A percentile compares a stretch with the other conserved stretches of the same genome.
These are phyloP conservation scores for Helogale parvula DNA, from an alignment of 2,113 vertebrate genomes.

Conservation along the genomic window DNA sequence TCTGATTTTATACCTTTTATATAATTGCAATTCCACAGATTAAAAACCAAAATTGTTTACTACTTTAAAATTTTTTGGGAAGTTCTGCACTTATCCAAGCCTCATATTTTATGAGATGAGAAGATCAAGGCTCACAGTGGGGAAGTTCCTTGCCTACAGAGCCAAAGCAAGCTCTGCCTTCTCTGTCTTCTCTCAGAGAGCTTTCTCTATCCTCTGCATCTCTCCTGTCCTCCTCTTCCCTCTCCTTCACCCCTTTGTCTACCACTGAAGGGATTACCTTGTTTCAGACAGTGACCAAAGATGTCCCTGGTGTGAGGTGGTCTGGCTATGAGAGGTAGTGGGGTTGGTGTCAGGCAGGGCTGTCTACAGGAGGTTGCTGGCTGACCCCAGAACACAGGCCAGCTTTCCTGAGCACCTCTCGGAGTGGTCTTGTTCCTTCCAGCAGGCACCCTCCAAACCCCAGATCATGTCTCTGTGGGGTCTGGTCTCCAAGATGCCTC, in stretches of 20 bases:
- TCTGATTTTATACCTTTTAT: not conserved
- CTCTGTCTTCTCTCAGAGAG: not conserved
- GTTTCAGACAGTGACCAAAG: not conserved
- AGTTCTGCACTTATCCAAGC: not conserved
- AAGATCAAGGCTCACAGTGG: not conserved
- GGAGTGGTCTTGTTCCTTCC: not conserved
- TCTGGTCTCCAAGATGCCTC: slow-evolving; percentile 82
- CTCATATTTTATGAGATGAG: not conserved
- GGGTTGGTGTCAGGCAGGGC: not conserved
- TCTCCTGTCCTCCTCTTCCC: not conserved
- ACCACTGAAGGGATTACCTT: not conserved
- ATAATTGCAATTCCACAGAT: not conserved
- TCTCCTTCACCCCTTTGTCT: not conserved
- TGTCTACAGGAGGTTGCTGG: not conserved
- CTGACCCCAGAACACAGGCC: not conserved
- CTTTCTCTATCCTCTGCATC: not conserved
- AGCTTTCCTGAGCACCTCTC: not conserved
- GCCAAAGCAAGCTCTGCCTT: not conserved
- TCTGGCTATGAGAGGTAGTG: not conserved
- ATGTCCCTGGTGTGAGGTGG: not conserved
- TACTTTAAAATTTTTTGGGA: not conserved
- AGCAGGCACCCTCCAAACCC: slow-evolving; percentile 61
- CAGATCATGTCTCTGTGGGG: slow-evolving; percentile 86
- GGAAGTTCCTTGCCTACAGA: not conserved
- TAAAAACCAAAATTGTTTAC: not conserved